phyloP scores from a whole-genome alignment of 2,113 vertebrate genomes.

The Peromyscus polionotus region DNA sequence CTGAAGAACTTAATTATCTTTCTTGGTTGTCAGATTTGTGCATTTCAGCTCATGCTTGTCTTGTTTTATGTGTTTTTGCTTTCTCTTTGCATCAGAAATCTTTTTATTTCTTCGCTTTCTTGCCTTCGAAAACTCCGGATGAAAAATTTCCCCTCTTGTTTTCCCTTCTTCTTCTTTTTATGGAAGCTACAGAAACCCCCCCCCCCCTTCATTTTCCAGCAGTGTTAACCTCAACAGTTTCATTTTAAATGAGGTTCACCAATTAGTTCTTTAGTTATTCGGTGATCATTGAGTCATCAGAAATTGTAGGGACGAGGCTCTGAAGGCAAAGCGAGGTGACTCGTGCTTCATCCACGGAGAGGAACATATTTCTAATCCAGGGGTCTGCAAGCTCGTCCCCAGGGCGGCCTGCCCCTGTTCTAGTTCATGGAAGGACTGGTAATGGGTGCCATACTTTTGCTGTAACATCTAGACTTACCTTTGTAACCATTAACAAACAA shows the following conservation, averaged over 20 bases:
- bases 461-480: background rate
- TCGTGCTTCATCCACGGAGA: rapidly evolving
- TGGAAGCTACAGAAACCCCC: rapidly evolving
- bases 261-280: background rate
- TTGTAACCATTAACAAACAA: background rate
- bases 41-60: background rate
- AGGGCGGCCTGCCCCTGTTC: too few species aligned
- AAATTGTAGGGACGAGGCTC: background rate
- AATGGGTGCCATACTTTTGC: background rate
- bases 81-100: background rate
- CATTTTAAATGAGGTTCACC: background rate
- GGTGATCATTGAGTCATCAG: background rate
- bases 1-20: background rate
- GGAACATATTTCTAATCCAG: background rate
- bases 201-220: background rate
- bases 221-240: background rate
- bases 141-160: background rate
- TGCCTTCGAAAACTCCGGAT: background rate
- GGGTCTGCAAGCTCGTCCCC: rapidly evolving
- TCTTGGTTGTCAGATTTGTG: too few species aligned
- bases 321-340: background rate
- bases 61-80: background rate
- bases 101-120: background rate
- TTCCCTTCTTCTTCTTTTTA: background rate
- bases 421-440: rapidly evolving